Base-by-base conservation (phyloP, 1,140 invertebrate genomes). In the Sinonovacula constricta region DNA sequence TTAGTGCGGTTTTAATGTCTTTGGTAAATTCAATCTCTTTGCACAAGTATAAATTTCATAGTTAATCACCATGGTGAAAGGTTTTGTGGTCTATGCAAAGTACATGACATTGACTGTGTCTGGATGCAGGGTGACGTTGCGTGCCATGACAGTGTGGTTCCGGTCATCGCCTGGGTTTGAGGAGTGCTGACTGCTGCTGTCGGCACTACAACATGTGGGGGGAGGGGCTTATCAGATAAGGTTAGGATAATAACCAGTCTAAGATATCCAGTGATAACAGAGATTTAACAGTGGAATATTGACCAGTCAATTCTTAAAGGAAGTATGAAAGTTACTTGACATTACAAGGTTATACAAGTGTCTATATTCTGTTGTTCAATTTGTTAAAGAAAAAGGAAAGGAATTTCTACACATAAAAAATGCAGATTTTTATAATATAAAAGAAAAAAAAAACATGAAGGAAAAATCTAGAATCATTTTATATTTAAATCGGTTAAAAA, bases 21-120 rank as follows among this genome's bases (percentile, higher is more conserved):
- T n/a, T n/a, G n/a, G n/a, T n/a, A n/a, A n/a, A n/a, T n/a, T n/a
- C n/a, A n/a, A n/a, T n/a, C n/a, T n/a, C n/a, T n/a, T n/a, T n/a
- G n/a, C n/a, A n/a, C n/a, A n/a, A n/a, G n/a, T n/a, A n/a, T n/a
- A n/a, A n/a, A n/a, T n/a, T n/a, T n/a, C n/a, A n/a, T n/a, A n/a
- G n/a, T n/a, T n/a, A n/a, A n/a, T n/a, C n/a, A n/a, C n/a, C n/a
- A n/a, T n/a, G n/a, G n/a, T n/a, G n/a, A n/a, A n/a, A n/a, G n/a
- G 22, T 36, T 18, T 49, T 49, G n/a, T n/a, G n/a, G n/a, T n/a
- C 92, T 91, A 99, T 89, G 98, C 98, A 92, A 99, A 99, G 93
- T 99, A 99, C 98, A 99, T 99, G 88, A 99, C 98, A 93, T 97
- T 97, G 92, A 97, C 97, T 81, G 98, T 99, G 90, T 99, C 97